Base-by-base conservation (phyloP, 2,888 invertebrate genomes). In the Punctoribates punctum region DNA sequence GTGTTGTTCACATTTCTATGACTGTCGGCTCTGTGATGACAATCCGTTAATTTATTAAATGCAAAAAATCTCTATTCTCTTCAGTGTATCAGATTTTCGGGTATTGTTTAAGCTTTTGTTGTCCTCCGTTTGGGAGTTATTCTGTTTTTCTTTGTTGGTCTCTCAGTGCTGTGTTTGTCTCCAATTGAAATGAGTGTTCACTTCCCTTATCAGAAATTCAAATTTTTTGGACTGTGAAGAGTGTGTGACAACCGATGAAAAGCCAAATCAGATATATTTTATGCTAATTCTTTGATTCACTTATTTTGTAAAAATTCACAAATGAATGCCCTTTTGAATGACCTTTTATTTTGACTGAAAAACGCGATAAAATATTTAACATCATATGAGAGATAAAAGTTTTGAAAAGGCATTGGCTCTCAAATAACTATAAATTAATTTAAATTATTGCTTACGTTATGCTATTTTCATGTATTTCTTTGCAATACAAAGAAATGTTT, bases 1-100 rank as follows among this genome's bases (percentile, higher is more conserved):
- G 34, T 34, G 62, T 65, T 34, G 62, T 65, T 65, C 62, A 65
- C 62, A 65, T 65, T 65, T 34, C 4, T 27, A 46, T 46, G 15
- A 46, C 46, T 46, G 15, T 46, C 46, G 15, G 46, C 46, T 46
- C 46, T 62, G 8, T 62, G 13, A 62, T 34, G 34, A 17, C 62
- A 23, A 29, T 65, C 34, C 62, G n/a, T 34, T 8, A 13, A 1
- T 20, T 23, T 13, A 48, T 48, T 34, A 34, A 34, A 48, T 13
- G 48, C 48, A 48, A 48, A 48, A 48, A 48, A 57, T 57, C 57
- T 20, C 34, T 25, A 34, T 34, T 57, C 34, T 34, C 34, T 34
- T 8, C 3, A 34, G 25, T 57, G 15, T 48, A 13, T 13, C 23
- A 4, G 8, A 54, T 20, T 8, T 54, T 54, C n/a, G 8, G 54